Conservation (phyloP, 2,888 invertebrate genomes). For the Acronicta psi region DNA sequence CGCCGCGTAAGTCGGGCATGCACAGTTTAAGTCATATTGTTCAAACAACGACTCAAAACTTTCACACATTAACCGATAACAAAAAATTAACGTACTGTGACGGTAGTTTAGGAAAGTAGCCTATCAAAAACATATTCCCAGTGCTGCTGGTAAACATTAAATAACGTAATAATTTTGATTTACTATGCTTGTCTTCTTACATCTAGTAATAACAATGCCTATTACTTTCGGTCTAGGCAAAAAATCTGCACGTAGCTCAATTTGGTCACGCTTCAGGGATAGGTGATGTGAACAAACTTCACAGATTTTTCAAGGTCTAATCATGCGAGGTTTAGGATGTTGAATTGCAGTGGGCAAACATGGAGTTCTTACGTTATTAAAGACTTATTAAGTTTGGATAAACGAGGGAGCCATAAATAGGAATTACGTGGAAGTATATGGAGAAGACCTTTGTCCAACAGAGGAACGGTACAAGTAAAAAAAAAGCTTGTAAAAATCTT, state of each 20-base stretch:
- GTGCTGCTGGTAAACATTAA: slow-evolving; percentile 37
- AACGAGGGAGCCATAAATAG: background rate
- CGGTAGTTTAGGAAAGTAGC: background rate
- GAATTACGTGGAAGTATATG: background rate
- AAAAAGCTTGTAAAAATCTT: no score
- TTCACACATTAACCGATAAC: background rate
- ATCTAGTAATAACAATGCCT: slow-evolving; percentile 54
- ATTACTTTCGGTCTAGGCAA: slow-evolving; percentile 57
- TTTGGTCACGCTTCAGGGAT: slow-evolving; percentile 67
- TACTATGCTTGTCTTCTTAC: slow-evolving; percentile 61
- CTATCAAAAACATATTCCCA: slow-evolving; percentile 12
- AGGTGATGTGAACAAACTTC: slow-evolving; percentile 63
- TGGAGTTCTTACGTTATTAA: background rate
- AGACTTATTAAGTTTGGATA: background rate
- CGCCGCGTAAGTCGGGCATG: no score
- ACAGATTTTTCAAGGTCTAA: slow-evolving; percentile 54
- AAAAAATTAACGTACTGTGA: slow-evolving; percentile 4
- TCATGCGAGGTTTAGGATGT: slow-evolving; percentile 9
- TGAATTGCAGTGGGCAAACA: background rate
- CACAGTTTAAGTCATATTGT: background rate
- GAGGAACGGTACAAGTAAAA: no score
- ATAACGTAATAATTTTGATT: slow-evolving; percentile 58
- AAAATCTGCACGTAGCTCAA: slow-evolving; percentile 57
- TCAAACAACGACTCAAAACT: background rate
- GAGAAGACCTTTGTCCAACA: no score